phyloP scores from a whole-genome alignment of 2,888 invertebrate species.

The Tetragonula carbonaria region DNA sequence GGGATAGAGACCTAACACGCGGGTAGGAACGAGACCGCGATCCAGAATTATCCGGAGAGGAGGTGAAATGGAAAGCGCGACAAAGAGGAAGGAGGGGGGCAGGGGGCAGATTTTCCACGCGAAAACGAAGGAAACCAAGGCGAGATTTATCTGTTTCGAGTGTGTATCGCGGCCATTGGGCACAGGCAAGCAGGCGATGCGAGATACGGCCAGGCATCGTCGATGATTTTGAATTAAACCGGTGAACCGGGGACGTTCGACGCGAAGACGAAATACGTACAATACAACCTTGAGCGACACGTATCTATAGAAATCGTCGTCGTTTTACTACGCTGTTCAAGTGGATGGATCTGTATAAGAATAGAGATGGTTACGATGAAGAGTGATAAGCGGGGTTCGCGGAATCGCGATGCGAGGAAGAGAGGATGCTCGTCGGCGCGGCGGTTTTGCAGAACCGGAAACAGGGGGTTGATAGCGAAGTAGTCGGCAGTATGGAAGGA shows the following conservation, averaged over 20 bases:
- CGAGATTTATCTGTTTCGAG: constrained; percentile 16
- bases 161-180: constrained; percentile 11
- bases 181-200: not conserved
- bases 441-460: not conserved
- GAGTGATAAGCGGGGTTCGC: not conserved
- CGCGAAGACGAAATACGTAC: not conserved
- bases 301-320: not conserved
- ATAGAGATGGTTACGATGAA: not conserved
- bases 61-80: constrained; percentile 34
- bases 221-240: not conserved
- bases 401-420: not conserved
- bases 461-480: not conserved
- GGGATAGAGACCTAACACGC: constrained; percentile 37
- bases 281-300: not conserved
- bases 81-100: not conserved
- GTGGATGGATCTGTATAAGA: not conserved
- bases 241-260: not conserved
- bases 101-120: not conserved
- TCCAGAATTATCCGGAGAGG: constrained; percentile 43
- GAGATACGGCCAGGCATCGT: not conserved
- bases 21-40: constrained; percentile 52
- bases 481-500: not conserved
- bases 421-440: not conserved
- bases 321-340: not conserved
- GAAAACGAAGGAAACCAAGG: constrained; percentile 19